These are phyloP conservation scores for Drosophila prosaltans DNA, from an alignment of 1,140 invertebrate species.

Conservation along the genomic window DNA sequence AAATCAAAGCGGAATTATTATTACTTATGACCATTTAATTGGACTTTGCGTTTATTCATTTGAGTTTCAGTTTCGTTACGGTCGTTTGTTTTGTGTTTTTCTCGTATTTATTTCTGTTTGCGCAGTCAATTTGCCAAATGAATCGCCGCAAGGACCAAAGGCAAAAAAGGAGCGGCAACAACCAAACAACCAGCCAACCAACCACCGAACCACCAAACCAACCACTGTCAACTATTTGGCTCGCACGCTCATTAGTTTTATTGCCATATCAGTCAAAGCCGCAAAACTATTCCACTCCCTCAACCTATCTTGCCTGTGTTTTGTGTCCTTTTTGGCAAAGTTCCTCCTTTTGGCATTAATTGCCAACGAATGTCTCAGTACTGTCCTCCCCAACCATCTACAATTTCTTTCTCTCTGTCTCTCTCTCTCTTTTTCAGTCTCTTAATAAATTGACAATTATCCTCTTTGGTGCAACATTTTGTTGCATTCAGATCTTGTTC, in stretches of 20 bases:
- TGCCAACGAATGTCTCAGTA: conserved; percentile 7
- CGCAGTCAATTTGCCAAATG: conserved; percentile 82
- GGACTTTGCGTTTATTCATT: conserved; percentile 82
- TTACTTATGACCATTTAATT: conserved; percentile 83
- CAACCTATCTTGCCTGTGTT: not conserved
- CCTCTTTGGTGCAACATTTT: conserved; percentile 14
- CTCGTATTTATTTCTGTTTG: conserved; percentile 53
- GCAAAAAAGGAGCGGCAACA: not conserved
- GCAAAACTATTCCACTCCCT: conserved; percentile 69
- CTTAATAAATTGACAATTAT: conserved; percentile 62
- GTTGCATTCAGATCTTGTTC: conserved; percentile 25
- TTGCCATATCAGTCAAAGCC: conserved; percentile 83
- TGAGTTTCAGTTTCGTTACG: conserved; percentile 54
- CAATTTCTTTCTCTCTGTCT: not conserved
- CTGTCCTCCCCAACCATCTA: too few relatives aligned
- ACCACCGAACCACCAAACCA: conserved; percentile 30
- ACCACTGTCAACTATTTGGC: conserved; percentile 71
- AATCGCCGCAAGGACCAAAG: conserved; percentile 45
- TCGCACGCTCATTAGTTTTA: conserved; percentile 83
- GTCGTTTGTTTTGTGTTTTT: conserved; percentile 36
- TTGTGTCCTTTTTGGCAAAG: conserved; percentile 1
- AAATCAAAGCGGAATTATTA: conserved; percentile 83
- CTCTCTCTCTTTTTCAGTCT: conserved; percentile 20
- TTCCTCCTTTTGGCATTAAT: conserved; percentile 30
- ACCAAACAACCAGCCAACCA: conserved; percentile 9